Conservation (phyloP, 2,888 invertebrate genomes). For the Dolichomitus sp. region DNA sequence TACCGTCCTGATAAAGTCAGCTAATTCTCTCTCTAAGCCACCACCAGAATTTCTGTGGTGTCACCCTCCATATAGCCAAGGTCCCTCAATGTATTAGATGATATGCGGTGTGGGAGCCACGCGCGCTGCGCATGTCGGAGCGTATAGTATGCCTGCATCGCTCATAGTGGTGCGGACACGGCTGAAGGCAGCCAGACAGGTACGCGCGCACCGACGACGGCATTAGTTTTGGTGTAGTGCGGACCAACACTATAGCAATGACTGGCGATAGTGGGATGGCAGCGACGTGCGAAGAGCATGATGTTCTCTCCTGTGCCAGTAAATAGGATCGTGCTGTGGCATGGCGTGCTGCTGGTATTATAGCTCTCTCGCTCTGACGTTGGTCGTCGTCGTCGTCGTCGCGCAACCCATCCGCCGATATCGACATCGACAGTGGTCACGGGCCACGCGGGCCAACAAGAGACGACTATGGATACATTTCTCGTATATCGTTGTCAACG, state of each 20-base stretch:
- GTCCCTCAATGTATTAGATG: conserved; percentile 60
- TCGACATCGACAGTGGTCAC: conserved; percentile 51
- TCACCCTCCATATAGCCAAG: conserved; percentile 69
- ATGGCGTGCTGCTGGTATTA: conserved; percentile 24
- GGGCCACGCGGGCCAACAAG: conserved; percentile 51
- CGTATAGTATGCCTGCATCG: conserved; percentile 25
- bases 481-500: conserved; percentile 11
- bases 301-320: conserved; percentile 24
- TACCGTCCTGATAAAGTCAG: not conserved
- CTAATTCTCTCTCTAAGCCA: conserved; percentile 25
- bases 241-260: conserved; percentile 19
- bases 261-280: conserved; percentile 25
- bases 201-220: conserved; percentile 38
- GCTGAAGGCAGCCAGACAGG: conserved; percentile 32
- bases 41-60: conserved; percentile 45
- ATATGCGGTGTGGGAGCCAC: conserved; percentile 7
- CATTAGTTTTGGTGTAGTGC: conserved; percentile 38
- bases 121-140: conserved; percentile 48
- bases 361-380: not conserved
- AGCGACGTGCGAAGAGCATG: conserved; percentile 6
- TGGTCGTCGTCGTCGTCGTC: conserved; percentile 6
- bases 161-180: conserved; percentile 38
- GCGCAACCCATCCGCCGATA: conserved; percentile 24
- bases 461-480: conserved; percentile 66
- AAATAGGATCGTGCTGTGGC: conserved; percentile 36